Evolutionary conservation across 2,797 vertebrate genomes (phyloP).

Genomic region (Myotis daubentonii): DNA sequence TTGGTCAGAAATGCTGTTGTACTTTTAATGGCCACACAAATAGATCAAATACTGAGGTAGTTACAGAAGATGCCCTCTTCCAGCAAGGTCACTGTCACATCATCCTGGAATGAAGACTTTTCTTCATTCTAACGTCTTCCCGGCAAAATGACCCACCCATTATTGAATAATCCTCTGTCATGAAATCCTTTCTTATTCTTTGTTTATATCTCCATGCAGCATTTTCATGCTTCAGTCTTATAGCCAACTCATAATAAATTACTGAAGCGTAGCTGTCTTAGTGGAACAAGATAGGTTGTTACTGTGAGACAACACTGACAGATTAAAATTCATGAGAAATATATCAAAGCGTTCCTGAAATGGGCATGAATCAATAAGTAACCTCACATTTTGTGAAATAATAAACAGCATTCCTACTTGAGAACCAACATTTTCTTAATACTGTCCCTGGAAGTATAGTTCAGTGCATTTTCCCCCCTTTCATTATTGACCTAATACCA

Average conservation of each 20-base stretch:
- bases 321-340: background rate
- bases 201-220: background rate
- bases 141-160: background rate
- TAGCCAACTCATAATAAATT: background rate
- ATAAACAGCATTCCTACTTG: conserved; percentile 4
- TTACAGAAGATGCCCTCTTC: background rate
- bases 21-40: background rate
- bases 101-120: background rate
- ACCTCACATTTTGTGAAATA: background rate
- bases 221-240: background rate
- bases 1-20: background rate
- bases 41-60: background rate
- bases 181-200: background rate
- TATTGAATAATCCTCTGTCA: background rate
- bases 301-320: background rate
- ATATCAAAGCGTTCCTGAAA: background rate
- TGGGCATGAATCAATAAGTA: background rate
- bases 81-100: background rate
- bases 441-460: background rate
- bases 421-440: background rate
- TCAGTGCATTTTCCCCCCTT: background rate
- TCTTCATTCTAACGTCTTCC: background rate
- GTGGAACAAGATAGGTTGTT: background rate
- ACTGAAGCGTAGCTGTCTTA: background rate
- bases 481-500: background rate